Evolutionary conservation across 53 echinoderm and acorn worm species (phyloP).

Genomic region (Antedon mediterranea): DNA sequence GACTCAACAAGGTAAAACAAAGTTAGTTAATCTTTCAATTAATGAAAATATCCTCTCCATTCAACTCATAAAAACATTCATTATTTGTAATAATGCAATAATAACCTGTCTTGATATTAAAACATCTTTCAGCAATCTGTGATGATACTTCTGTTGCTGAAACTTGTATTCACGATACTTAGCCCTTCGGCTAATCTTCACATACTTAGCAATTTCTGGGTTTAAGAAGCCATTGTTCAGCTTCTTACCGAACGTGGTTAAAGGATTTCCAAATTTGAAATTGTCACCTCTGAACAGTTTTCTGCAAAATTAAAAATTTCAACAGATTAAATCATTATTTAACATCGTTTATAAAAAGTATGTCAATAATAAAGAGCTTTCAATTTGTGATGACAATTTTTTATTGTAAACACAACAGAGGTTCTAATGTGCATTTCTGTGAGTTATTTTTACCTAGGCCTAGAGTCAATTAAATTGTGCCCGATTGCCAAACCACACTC

Average conservation of each 20-base stretch:
- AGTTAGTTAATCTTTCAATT: too few relatives aligned
- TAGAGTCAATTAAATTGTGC: too few relatives aligned
- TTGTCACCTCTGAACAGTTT: slow-evolving; percentile 62
- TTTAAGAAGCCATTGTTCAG: slow-evolving; percentile 20
- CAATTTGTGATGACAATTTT: too few relatives aligned
- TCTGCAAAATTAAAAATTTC: slow-evolving; percentile 13
- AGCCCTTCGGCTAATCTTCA: slow-evolving; percentile 19
- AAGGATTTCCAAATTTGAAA: slow-evolving; percentile 64
- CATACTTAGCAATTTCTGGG: slow-evolving; percentile 27
- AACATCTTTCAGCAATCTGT: slow-evolving; percentile 46
- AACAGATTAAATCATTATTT: not conserved
- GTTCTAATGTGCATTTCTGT: too few relatives aligned
- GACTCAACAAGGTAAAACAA: too few relatives aligned
- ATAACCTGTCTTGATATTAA: slow-evolving; percentile 43
- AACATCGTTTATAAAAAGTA: too few relatives aligned
- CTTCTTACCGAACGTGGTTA: slow-evolving; percentile 19
- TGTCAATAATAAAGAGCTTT: too few relatives aligned
- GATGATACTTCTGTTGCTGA: slow-evolving; percentile 35
- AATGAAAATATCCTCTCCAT: too few relatives aligned
- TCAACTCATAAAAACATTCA: too few relatives aligned
- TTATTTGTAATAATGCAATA: not conserved
- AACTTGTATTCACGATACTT: slow-evolving; percentile 42
- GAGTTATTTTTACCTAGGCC: too few relatives aligned
- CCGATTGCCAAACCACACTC: too few relatives aligned
- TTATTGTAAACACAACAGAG: too few relatives aligned